Base-by-base conservation (phyloP, 1,140 invertebrate genomes). In the Parapsyche elsis region DNA sequence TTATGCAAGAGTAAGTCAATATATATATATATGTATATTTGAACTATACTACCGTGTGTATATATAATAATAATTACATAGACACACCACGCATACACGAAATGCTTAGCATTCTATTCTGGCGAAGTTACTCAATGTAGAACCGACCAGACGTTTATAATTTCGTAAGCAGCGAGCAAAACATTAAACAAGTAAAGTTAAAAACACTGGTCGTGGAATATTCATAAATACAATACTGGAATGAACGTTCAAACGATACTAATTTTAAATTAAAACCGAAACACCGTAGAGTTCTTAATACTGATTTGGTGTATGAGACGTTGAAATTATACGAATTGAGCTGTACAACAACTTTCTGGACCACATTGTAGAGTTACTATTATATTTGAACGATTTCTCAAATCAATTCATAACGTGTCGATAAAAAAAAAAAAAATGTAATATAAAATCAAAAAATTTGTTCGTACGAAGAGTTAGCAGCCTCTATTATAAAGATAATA, bases 401-500 rank as follows among this genome's bases (percentile, higher is more conserved):
- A n/a, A 53, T 53, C 16, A 53, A 53, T n/a, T 53, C 49, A 12
- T 53, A 53, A 4, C 7, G 30, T 38, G 7, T 38, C 1, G 30
- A 38, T 38, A 38, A 7, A 38, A 38, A n/a, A n/a, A n/a, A n/a
- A n/a, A n/a, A n/a, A n/a, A n/a, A n/a, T n/a, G n/a, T n/a, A n/a
- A n/a, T n/a, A n/a, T 38, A 7, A 38, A 38, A 38, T 4, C 30
- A 7, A 38, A 38, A 38, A 38, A 38, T 38, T 38, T 38, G 30
- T 38, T 38, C 7, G 26, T 26, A 67, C 64, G 64, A 19, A 67
- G 24, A 67, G 24, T 67, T 76, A 82, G 78, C 81, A 78, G 79
- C 79, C 79, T 76, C 79, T 82, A 80, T 79, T 44, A 45, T 38
- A 38, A 80, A 64, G 44, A 82, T 67, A 78, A 38, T 38, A 78